A percentile compares a stretch with the other conserved stretches of the same genome.
These are phyloP conservation scores for Phaedon cochleariae DNA, from an alignment of 2,888 invertebrate genomes.

Conservation along the genomic window DNA sequence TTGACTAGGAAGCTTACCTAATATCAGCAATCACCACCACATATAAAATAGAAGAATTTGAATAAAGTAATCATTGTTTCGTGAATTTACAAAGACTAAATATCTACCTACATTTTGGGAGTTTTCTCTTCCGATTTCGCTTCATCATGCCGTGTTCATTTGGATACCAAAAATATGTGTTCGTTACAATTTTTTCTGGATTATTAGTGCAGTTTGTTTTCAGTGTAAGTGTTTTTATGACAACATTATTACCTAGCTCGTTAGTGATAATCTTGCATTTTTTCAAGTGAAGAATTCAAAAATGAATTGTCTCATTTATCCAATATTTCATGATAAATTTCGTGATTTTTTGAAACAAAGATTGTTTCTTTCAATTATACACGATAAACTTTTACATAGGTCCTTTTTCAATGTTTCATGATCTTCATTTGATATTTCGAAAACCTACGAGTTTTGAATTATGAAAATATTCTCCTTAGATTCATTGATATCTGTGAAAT, in stretches of 20 bases:
- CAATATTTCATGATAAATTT: too few species aligned
- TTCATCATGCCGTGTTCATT: conserved; percentile 40
- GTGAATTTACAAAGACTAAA: not conserved
- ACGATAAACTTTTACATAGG: too few species aligned
- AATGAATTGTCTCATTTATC: too few species aligned
- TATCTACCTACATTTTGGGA: not conserved
- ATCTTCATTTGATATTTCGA: too few species aligned
- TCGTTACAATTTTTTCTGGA: conserved; percentile 51
- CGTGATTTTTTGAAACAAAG: too few species aligned
- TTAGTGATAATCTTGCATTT: not conserved
- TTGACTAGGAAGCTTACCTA: conserved; percentile 48
- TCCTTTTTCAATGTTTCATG: too few species aligned
- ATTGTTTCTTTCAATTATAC: too few species aligned
- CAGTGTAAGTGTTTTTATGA: conserved; percentile 54
- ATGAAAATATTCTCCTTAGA: too few species aligned
- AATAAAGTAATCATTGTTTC: conserved; percentile 41
- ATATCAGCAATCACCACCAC: conserved; percentile 50
- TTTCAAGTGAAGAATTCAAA: too few species aligned
- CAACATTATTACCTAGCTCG: too few species aligned
- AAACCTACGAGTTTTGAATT: too few species aligned
- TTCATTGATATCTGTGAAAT: too few species aligned
- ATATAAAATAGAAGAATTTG: conserved; percentile 49
- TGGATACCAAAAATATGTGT: conserved; percentile 40
- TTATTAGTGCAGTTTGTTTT: conserved; percentile 52
- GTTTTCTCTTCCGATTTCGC: not conserved